phyloP scores from a whole-genome alignment of 2,888 invertebrate genomes.

The Crioceris asparagi region DNA sequence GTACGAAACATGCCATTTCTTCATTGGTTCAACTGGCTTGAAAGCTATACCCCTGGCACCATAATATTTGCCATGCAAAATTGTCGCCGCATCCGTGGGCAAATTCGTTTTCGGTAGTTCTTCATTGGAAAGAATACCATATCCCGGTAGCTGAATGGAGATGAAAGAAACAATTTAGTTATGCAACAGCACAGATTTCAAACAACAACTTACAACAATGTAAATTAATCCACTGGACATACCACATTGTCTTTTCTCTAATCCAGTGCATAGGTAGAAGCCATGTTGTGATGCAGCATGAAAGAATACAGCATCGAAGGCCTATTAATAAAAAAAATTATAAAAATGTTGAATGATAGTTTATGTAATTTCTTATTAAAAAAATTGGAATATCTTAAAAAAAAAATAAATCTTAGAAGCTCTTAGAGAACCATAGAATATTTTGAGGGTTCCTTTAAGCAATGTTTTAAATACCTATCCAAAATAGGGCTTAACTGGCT shows the following conservation, averaged over 20 bases:
- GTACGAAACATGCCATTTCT: slow-evolving; percentile 58
- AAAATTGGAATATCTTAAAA: too few relatives aligned
- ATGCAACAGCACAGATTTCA: slow-evolving; percentile 4
- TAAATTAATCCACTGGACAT: slow-evolving; percentile 58
- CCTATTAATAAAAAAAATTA: slow-evolving; percentile 38
- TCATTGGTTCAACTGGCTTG: slow-evolving; percentile 60
- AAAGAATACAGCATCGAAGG: slow-evolving; percentile 71
- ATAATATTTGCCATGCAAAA: slow-evolving; percentile 42
- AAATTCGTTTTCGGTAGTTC: slow-evolving; percentile 60
- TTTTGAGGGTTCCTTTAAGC: too few relatives aligned
- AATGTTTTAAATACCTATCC: too few relatives aligned
- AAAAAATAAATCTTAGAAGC: too few relatives aligned
- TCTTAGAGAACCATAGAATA: too few relatives aligned
- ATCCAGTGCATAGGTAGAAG: slow-evolving; percentile 54
- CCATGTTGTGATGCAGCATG: slow-evolving; percentile 54
- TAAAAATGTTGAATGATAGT: too few relatives aligned
- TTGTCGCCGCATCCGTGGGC: slow-evolving; percentile 36
- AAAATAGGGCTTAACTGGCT: too few relatives aligned
- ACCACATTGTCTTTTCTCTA: slow-evolving; percentile 54
- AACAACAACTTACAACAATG: slow-evolving; percentile 42
- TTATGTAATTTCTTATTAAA: too few relatives aligned
- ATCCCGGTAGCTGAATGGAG: slow-evolving; percentile 50
- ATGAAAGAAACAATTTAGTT: background rate
- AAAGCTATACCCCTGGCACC: slow-evolving; percentile 61
- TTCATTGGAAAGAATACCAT: slow-evolving; percentile 57